Conservation (phyloP, 2,888 invertebrate genomes). For the Phaonia tiefii region DNA sequence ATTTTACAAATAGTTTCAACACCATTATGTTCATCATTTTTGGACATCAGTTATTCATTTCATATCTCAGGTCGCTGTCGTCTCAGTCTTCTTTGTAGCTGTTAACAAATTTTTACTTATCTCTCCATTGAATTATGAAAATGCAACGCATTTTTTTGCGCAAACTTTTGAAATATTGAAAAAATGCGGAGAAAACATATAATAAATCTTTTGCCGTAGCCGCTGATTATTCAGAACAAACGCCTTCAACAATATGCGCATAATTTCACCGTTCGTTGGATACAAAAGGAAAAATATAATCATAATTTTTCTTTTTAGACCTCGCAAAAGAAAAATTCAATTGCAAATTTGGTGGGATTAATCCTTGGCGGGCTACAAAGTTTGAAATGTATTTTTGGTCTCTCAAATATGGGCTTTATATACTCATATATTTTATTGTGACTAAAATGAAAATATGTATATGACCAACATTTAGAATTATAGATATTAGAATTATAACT, state of each 20-base stretch:
- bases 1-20: conserved; percentile 78
- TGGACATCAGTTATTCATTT: conserved; percentile 42
- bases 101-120: conserved; percentile 14
- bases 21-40: conserved; percentile 67
- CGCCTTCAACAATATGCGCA: conserved; percentile 32
- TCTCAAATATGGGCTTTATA: too few species aligned
- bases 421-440: too few species aligned
- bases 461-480: too few species aligned
- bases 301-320: conserved; percentile 22
- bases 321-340: background rate
- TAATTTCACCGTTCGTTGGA: conserved; percentile 33
- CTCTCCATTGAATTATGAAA: conserved; percentile 61
- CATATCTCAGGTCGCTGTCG: background rate
- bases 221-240: conserved; percentile 24
- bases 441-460: too few species aligned
- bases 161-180: conserved; percentile 6
- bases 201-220: conserved; percentile 33
- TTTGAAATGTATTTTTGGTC: too few species aligned
- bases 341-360: conserved; percentile 15
- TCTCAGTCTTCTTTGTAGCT: background rate
- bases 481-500: too few species aligned
- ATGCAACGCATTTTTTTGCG: conserved; percentile 59
- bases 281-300: conserved; percentile 20
- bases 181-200: conserved; percentile 25
- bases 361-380: background rate